These are phyloP conservation scores for Zygothrica quintamaculata DNA, from an alignment of 2,888 invertebrate species.

Conservation along the genomic window DNA sequence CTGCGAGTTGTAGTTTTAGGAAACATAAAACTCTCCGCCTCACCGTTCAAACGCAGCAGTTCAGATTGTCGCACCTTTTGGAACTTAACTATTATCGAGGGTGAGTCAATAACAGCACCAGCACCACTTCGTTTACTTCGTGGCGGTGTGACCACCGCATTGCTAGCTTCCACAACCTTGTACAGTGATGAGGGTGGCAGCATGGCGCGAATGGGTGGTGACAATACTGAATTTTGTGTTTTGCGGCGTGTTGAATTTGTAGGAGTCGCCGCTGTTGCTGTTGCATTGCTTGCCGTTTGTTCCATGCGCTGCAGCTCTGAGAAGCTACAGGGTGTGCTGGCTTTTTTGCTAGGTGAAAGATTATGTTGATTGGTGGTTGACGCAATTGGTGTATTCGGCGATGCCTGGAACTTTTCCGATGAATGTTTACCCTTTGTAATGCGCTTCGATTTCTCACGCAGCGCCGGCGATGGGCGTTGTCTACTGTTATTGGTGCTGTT, in stretches of 20 bases:
- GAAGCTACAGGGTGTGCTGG: constrained; percentile 40
- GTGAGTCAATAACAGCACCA: constrained; percentile 65
- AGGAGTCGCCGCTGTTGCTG: constrained; percentile 45
- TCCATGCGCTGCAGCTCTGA: constrained; percentile 56
- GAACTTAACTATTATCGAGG: constrained; percentile 89
- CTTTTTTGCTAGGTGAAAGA: constrained; percentile 45
- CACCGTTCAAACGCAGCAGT: constrained; percentile 90
- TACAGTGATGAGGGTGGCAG: constrained; percentile 82
- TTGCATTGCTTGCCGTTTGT: constrained; percentile 40
- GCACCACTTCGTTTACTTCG: constrained; percentile 42
- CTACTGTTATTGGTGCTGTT: constrained; percentile 61
- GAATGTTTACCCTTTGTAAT: constrained; percentile 82
- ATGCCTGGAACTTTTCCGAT: constrained; percentile 78
- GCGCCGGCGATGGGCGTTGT: constrained; percentile 71
- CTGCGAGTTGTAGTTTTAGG: constrained; percentile 86
- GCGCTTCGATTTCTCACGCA: constrained; percentile 81
- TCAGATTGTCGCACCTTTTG: constrained; percentile 90
- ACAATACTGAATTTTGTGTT: constrained; percentile 59
- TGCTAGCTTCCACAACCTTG: constrained; percentile 81
- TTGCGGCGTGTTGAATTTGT: constrained; percentile 62
- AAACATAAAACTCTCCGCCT: constrained; percentile 95
- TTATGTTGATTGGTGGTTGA: constrained; percentile 37
- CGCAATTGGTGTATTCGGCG: constrained; percentile 29
- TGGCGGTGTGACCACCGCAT: constrained; percentile 61
- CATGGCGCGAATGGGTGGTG: constrained; percentile 83